Percentiles rank a stretch among this genome's conserved stretches.
These are phyloP conservation scores for Marasmarcha lunaedactyla DNA, from an alignment of 2,888 invertebrate species.

Conservation along the genomic window DNA sequence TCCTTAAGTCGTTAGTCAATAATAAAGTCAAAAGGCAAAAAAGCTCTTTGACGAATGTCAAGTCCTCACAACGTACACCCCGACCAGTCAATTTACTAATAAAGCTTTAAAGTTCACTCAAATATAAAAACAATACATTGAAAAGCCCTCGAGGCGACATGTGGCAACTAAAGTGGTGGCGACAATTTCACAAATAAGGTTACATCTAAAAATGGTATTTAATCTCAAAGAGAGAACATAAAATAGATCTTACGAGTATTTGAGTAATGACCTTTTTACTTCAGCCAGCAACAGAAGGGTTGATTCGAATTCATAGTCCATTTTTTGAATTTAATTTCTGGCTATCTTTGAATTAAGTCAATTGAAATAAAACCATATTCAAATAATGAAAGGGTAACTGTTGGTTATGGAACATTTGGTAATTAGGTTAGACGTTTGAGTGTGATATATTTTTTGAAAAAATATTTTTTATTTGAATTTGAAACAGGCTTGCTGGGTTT, in stretches of 20 bases:
- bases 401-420: no score
- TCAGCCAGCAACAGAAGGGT: accelerated
- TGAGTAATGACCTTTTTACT: no score
- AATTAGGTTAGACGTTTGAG: no score
- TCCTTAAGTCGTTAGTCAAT: no score
- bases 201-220: slow-evolving; percentile 22
- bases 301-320: not conserved
- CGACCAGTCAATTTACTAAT: slow-evolving; percentile 12
- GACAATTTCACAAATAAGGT: slow-evolving; percentile 67
- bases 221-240: no score
- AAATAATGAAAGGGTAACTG: not conserved
- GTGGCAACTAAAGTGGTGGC: slow-evolving; percentile 66
- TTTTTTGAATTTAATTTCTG: not conserved
- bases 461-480: no score
- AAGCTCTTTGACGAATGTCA: no score
- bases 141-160: slow-evolving; percentile 62
- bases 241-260: no score
- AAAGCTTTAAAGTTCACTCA: slow-evolving; percentile 2
- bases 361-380: slow-evolving; percentile 61
- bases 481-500: no score
- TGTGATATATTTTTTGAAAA: no score
- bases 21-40: no score
- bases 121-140: slow-evolving; percentile 35
- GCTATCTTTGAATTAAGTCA: slow-evolving; percentile 33
- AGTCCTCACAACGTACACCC: no score